Evolutionary conservation across 1,140 invertebrate species (phyloP), one percentile per base, ranked within the genome.

Genomic region (Pogonognathellus flavescens): DNA sequence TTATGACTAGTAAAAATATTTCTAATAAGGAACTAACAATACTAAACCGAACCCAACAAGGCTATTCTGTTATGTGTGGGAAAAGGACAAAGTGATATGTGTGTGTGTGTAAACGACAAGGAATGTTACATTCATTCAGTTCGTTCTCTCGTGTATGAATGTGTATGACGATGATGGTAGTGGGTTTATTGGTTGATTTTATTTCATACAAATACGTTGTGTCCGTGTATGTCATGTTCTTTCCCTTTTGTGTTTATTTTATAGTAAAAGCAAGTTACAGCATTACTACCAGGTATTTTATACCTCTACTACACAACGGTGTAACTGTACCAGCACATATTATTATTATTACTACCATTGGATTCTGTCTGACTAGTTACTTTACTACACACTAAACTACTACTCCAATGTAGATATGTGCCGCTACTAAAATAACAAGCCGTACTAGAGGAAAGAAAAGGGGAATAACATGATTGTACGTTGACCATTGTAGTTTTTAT

Each of bases 81-180:
- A 85, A 85, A 85, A 59, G 84, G 70, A 80, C 55, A 85, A 80
- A 70, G 84, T 85, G 84, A 85, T 85, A 85, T 70, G 70, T 16
- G 70, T 80, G 66, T 84, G 66, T 84, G 84, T 80, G 80, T 55
- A 59, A 80, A 85, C 62, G 70, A 76, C 25, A 66, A 20, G 18
- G 25, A 66, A 66, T 66, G 25, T 66, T 66, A 11, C 14, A 66
- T 66, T 66, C 62, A 66, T 66, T 66, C n/a, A 66, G 60, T 66
- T 66, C 22, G 62, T 66, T 66, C 25, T 66, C 62, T 66, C 62
- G 22, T 25, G 25, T 66, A n/a, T 18, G 18, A 60, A 20, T 18
- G 18, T n/a, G 57, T 59, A 60, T 60, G 53, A n/a, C 14, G 18
- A 13, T 66, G 62, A 10, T 66, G 62, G 20, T 41, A 6, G 31